phyloP scores from a whole-genome alignment of 2,797 vertebrate species.

The Carduelis carduelis region DNA sequence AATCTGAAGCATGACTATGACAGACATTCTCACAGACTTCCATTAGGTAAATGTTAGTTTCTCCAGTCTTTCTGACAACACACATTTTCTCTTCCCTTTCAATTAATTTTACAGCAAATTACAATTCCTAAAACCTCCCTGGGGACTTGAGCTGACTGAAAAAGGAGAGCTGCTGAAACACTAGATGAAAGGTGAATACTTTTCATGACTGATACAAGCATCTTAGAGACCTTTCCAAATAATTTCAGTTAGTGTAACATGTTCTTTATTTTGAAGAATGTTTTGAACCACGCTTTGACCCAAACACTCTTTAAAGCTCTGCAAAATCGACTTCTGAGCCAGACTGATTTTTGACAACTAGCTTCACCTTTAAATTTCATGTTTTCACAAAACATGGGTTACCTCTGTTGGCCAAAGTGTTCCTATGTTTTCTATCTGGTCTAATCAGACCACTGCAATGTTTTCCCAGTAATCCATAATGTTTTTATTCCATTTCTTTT shows the following conservation, averaged over 20 bases:
- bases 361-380: not conserved
- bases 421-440: not conserved
- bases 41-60: not conserved
- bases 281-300: not conserved
- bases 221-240: not conserved
- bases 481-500: not conserved
- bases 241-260: not conserved
- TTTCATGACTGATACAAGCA: not conserved
- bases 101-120: slow-evolving; percentile 44
- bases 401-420: not conserved
- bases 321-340: not conserved
- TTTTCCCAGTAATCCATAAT: not conserved
- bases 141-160: not conserved
- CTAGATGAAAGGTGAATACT: not conserved
- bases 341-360: not conserved
- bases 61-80: not conserved
- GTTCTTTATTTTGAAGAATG: not conserved
- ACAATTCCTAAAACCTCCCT: not conserved
- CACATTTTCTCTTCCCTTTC: slow-evolving; percentile 2
- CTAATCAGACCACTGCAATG: not conserved
- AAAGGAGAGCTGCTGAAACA: not conserved
- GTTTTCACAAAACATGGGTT: not conserved
- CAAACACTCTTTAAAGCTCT: not conserved
- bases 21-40: not conserved
- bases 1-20: not conserved